Base-by-base conservation (phyloP, 1,140 invertebrate genomes). In the Pachypsylla venusta region DNA sequence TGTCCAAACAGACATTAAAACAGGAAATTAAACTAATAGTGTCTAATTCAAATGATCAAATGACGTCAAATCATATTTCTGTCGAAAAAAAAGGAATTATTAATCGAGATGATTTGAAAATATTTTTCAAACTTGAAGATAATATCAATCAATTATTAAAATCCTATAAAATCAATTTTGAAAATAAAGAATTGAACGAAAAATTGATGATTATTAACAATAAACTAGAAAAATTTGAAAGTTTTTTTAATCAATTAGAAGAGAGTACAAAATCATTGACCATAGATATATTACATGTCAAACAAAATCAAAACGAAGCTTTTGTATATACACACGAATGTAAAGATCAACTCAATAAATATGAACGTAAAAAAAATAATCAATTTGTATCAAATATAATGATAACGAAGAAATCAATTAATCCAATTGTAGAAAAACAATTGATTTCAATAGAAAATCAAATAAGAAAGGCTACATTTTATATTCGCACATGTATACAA, bases 251-350 rank as follows among this genome's bases (percentile, higher is more conserved):
- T 19, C 42, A 48, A 48, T 22, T 48, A 48, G 42, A 48, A n/a
- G 42, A 48, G n/a, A 10, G n/a, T 7, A 48, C 42, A 4, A 48
- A 48, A 48, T 48, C 42, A 5, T 48, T 48, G 16, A 22, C 42
- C 42, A 48, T 19, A 7, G 42, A 48, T 48, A 19, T 48, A 19
- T 10, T 22, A 7, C 16, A 19, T 48, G 22, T 48, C n/a, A 48
- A 48, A 48, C 42, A 48, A 19, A 3, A n/a, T 48, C n/a, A 19
- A 4, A 48, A 48, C 22, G 42, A 48, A 48, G 42, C 42, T 19
- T 48, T 48, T n/a, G 22, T 48, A n/a, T 48, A 48, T 48, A 22
- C 42, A 7, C 42, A 48, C 22, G 42, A 48, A 48, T 48, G n/a
- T 48, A 48, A 48, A 48, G 42, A 48, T 22, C 42, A 48, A n/a